Percentiles rank a stretch among this genome's conserved stretches.
phyloP scores from a whole-genome alignment of 2,113 vertebrate genomes.

The Equus quagga region DNA sequence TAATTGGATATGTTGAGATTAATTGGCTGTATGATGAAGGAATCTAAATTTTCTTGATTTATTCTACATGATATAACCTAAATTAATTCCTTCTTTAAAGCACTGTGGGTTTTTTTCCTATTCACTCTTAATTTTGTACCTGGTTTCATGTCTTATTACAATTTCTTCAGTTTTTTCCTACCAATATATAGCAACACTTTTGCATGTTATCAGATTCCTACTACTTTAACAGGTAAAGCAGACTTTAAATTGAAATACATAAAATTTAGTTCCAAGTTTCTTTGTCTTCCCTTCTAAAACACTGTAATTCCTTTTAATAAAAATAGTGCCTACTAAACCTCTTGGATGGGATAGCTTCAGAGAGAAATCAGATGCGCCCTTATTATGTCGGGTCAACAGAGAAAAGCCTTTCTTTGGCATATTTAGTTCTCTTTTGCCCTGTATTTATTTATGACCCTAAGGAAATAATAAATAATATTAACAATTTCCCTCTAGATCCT shows the following conservation, averaged over 20 bases:
- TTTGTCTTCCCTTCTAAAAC: background rate
- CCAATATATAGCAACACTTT: background rate
- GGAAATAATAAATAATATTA: conserved; percentile 14
- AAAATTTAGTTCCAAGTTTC: conserved; percentile 1
- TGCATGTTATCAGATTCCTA: background rate
- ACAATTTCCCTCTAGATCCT: background rate
- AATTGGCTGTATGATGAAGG: background rate
- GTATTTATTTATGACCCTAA: background rate
- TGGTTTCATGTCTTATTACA: background rate
- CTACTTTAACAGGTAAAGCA: background rate
- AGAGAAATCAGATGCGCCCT: background rate
- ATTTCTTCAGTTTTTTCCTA: background rate
- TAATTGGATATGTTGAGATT: background rate
- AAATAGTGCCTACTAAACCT: background rate
- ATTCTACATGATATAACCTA: background rate
- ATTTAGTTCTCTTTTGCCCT: background rate
- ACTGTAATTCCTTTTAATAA: background rate
- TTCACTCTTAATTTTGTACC: background rate
- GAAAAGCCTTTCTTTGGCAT: background rate
- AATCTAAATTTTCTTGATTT: background rate
- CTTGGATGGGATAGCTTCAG: background rate
- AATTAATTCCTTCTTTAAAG: background rate
- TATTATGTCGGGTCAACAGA: background rate
- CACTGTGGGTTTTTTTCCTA: background rate
- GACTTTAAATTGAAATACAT: background rate